Percentiles rank a stretch among this genome's conserved stretches.
phyloP scores from a whole-genome alignment of 2,797 vertebrate genomes.

The Eulemur albifrons region DNA sequence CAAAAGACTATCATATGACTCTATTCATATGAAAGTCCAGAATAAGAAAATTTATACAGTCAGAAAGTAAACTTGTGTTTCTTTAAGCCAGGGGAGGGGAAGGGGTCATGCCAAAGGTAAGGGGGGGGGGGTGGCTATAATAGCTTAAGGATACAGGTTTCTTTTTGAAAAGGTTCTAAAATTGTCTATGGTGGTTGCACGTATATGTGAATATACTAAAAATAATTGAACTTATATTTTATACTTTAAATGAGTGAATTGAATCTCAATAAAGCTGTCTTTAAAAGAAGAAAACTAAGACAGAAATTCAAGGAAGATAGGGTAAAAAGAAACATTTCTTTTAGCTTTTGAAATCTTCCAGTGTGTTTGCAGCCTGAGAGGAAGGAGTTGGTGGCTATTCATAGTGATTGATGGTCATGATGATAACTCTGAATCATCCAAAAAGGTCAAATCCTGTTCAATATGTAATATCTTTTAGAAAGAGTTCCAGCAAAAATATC shows the following conservation, averaged over 20 bases:
- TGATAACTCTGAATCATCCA: conserved; percentile 59
- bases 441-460: conserved; percentile 64
- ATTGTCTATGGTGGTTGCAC: background rate
- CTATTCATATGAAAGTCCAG: background rate
- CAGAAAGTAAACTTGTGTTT: background rate
- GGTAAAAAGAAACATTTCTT: conserved; percentile 2
- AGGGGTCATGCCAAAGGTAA: background rate
- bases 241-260: background rate
- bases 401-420: conserved; percentile 33
- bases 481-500: conserved; percentile 70
- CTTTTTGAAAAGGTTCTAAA: background rate
- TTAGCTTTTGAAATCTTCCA: background rate
- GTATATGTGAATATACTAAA: background rate
- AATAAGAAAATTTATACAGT: background rate
- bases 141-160: background rate
- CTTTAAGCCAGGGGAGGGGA: background rate
- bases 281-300: background rate
- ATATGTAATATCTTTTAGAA: conserved; percentile 55
- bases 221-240: background rate
- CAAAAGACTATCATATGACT: background rate
- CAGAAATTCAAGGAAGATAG: background rate
- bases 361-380: background rate
- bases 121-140: background rate
- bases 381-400: background rate
- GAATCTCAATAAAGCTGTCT: background rate